Percentiles rank a stretch among this genome's conserved stretches.
These are phyloP conservation scores for Nannospalax galili DNA, from an alignment of 2,113 vertebrate species.

Conservation along the genomic window DNA sequence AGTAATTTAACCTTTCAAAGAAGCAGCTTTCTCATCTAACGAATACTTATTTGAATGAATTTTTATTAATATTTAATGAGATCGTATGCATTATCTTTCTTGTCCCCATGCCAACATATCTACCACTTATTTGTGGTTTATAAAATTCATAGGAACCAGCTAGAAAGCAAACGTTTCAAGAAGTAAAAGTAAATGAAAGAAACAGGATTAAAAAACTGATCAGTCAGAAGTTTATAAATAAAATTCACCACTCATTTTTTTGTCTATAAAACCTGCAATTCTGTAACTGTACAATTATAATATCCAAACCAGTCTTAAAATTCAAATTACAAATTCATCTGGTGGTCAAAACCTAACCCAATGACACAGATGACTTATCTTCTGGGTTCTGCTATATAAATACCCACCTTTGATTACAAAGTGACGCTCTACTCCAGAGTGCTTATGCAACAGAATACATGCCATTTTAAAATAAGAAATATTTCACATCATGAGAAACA, in stretches of 20 bases:
- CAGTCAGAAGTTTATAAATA: not conserved
- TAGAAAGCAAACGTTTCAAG: not conserved
- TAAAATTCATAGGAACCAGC: not conserved
- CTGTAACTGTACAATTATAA: not conserved
- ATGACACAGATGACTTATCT: not conserved
- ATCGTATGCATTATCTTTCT: not conserved
- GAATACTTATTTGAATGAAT: not conserved
- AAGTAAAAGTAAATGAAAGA: not conserved
- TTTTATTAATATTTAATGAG: conserved; percentile 10
- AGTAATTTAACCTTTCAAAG: not conserved
- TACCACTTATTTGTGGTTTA: not conserved
- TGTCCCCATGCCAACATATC: not conserved
- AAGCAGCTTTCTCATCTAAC: not conserved
- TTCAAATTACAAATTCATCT: not conserved
- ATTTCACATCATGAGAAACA: not conserved
- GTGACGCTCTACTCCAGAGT: not conserved
- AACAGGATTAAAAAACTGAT: not conserved
- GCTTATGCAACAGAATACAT: not conserved
- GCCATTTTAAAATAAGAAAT: not conserved
- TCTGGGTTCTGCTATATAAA: not conserved
- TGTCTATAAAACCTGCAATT: not conserved
- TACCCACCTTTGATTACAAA: not conserved
- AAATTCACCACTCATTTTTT: not conserved
- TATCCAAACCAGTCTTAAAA: not conserved
- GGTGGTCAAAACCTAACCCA: not conserved